Evolutionary conservation across 2,888 invertebrate genomes (phyloP).

Genomic region (Thera britannica): DNA sequence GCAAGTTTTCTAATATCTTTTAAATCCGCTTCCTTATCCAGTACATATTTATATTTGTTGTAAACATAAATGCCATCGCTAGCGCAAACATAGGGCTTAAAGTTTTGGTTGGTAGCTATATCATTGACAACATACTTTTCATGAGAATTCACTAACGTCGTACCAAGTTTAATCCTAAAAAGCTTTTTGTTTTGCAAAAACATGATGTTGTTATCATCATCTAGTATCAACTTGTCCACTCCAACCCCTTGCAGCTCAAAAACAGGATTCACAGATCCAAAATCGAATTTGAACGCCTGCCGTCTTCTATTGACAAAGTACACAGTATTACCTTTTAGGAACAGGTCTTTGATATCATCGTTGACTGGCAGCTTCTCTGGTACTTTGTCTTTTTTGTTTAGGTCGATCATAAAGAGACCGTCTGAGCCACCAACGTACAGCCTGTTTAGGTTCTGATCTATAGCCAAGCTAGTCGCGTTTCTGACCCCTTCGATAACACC

Average conservation of each 20-base stretch:
- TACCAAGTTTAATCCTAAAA: constrained; percentile 65
- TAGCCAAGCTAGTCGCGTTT: constrained; percentile 69
- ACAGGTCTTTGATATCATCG: constrained; percentile 63
- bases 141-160: constrained; percentile 62
- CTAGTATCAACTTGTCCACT: constrained; percentile 64
- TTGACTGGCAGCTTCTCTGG: constrained; percentile 64
- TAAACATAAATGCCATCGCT: constrained; percentile 66
- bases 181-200: constrained; percentile 60
- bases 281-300: constrained; percentile 66
- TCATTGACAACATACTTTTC: constrained; percentile 58
- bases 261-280: constrained; percentile 55
- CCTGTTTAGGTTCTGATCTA: constrained; percentile 64
- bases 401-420: constrained; percentile 66
- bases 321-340: constrained; percentile 60
- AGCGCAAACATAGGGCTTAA: constrained; percentile 60
- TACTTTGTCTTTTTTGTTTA: constrained; percentile 55
- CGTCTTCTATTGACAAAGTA: constrained; percentile 62
- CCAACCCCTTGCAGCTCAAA: constrained; percentile 57
- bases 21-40: constrained; percentile 65
- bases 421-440: constrained; percentile 69
- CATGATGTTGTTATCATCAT: constrained; percentile 70
- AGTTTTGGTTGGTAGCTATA: constrained; percentile 59
- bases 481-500: constrained; percentile 64
- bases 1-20: constrained; percentile 61
- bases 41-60: constrained; percentile 72